These are phyloP conservation scores for Tinea semifulvella DNA, from an alignment of 2,888 invertebrate genomes.

Conservation along the genomic window DNA sequence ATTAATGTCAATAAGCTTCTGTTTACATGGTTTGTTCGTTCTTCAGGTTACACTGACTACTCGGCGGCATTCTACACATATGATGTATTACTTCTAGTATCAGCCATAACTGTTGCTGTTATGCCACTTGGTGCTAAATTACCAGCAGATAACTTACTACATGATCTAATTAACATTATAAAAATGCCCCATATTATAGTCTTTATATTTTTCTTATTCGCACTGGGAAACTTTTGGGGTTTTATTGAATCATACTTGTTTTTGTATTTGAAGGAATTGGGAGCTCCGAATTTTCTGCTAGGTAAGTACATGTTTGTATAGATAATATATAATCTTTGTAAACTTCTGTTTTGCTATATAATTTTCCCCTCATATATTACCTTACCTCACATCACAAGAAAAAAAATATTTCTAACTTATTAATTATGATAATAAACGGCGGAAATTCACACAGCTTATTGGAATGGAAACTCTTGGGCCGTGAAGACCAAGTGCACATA, in stretches of 20 bases:
- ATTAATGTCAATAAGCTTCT: conserved; percentile 44
- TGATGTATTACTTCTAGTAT: conserved; percentile 75
- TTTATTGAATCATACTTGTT: conserved; percentile 91
- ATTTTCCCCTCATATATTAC: too few relatives aligned
- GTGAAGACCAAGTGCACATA: too few relatives aligned
- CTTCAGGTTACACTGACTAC: conserved; percentile 80
- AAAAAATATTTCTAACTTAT: too few relatives aligned
- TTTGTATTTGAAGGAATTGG: conserved; percentile 83
- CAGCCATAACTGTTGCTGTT: conserved; percentile 76
- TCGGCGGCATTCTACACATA: conserved; percentile 89
- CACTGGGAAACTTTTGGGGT: conserved; percentile 87
- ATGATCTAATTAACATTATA: conserved; percentile 78
- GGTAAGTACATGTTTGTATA: conserved; percentile 56
- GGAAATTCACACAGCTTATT: too few relatives aligned
- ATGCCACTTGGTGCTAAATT: conserved; percentile 82
- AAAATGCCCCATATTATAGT: conserved; percentile 81
- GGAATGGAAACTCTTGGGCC: too few relatives aligned
- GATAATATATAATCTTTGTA: background rate
- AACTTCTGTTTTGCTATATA: too few relatives aligned
- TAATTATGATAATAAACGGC: too few relatives aligned
- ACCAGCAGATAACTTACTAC: conserved; percentile 80
- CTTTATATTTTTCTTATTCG: conserved; percentile 83
- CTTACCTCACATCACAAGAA: too few relatives aligned
- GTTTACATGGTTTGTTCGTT: conserved; percentile 32
- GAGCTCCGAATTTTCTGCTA: conserved; percentile 82